Evolutionary conservation across 2,113 vertebrate genomes (phyloP), one percentile per base, ranked within the genome.

Genomic region (Platycercus adscitus): DNA sequence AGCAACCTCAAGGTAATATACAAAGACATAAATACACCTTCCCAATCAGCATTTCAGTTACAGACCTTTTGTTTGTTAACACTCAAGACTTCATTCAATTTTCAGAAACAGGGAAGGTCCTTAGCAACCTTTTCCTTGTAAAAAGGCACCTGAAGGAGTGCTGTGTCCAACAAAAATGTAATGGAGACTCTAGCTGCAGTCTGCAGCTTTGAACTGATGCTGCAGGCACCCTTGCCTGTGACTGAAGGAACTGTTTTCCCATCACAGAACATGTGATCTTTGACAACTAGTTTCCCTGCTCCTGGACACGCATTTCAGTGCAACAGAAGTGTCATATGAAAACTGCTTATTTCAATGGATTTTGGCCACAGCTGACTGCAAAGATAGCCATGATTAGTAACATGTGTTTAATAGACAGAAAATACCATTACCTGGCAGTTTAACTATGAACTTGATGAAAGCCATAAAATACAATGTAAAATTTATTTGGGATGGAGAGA

Each of bases 371-470:
- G 63, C 2, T 88, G 75, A 88, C 63, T 94, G 79, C 79, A 86
- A 89, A 88, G 68, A 87, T 37, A 95, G 68, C 14, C 50, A 52
- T 55, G 60, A 95, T 70, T 81, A 88, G 79, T 68, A 96, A 94
- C 53, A 87, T 49, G 50, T 33, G 60, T 79, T 96, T 94, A 92
- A 95, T 20, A 87, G 73, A 91, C 29, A 90, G 64, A 85, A 96
- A 92, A 87, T 76, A 81, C 33, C 31, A 92, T 79, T 84, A 91
- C 37, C 56, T 18, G 5, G 78, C 44, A 88, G 23, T 91, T 92
- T 80, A 94, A 78, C 46, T 61, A 49, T 43, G 33, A 86, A 80
- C 46, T 83, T 86, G 33, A 82, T 71, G 68, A 93, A 93, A 83
- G 50, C 7, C 35, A 11, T 58, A 96, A 73, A 71, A 77, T 50